These are phyloP conservation scores for Neoaliturus tenellus DNA, from an alignment of 2,888 invertebrate genomes.

Conservation along the genomic window DNA sequence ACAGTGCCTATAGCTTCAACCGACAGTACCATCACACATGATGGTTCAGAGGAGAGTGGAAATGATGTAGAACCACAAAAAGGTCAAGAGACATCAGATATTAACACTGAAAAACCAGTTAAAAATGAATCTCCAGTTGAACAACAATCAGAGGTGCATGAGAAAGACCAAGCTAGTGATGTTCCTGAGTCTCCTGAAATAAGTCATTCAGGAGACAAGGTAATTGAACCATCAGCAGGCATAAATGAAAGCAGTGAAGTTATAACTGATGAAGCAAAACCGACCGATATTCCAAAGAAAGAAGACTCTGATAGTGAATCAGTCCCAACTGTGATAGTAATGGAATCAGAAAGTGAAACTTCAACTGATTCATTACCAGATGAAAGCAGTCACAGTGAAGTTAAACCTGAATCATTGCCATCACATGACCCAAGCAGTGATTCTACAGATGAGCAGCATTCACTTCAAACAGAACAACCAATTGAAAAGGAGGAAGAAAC, in stretches of 20 bases:
- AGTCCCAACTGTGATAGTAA: constrained; percentile 35
- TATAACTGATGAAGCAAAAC: not conserved
- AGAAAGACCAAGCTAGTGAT: not conserved
- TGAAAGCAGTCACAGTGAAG: constrained; percentile 23
- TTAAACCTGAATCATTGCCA: not conserved
- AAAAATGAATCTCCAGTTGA: not conserved
- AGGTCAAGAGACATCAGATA: not conserved
- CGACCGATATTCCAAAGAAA: constrained; percentile 51
- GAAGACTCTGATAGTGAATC: constrained; percentile 56
- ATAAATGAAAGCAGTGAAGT: not conserved
- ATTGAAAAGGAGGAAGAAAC: not conserved
- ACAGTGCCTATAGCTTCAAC: not conserved
- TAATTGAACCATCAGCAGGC: not conserved
- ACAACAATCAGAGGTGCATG: not conserved
- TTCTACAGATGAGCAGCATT: not conserved
- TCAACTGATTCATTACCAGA: constrained; percentile 9
- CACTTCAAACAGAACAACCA: constrained; percentile 1
- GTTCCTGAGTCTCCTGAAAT: not conserved
- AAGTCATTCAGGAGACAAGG: not conserved
- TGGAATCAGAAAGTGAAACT: constrained; percentile 4
- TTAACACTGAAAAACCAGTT: constrained; percentile 15
- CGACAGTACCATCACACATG: not conserved
- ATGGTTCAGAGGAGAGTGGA: not conserved
- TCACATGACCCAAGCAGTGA: not conserved
- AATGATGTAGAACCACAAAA: not conserved